A percentile compares a stretch with the other conserved stretches of the same genome.
Evolutionary conservation across 2,113 vertebrate genomes (phyloP).

Genomic region (Tamias sibiricus): DNA sequence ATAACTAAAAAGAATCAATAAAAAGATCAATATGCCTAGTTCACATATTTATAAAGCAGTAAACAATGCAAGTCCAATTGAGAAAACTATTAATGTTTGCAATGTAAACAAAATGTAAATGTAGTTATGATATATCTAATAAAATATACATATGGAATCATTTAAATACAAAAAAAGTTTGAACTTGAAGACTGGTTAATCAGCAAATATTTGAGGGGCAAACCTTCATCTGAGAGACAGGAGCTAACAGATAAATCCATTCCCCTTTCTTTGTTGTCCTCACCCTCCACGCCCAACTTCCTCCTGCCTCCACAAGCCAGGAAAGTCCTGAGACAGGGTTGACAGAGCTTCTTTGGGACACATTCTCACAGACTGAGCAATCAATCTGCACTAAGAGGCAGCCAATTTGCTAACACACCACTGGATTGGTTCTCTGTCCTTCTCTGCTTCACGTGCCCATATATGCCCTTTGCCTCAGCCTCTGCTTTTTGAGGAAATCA

Average conservation of each 20-base stretch:
- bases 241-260: background rate
- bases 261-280: background rate
- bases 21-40: background rate
- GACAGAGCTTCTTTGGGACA: background rate
- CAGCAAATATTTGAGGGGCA: background rate
- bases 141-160: background rate
- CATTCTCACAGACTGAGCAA: background rate
- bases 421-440: background rate
- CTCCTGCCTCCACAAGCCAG: background rate
- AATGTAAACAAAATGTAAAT: background rate
- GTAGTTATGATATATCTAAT: background rate
- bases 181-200: constrained; percentile 32
- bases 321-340: background rate
- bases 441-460: background rate
- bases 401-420: background rate
- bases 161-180: constrained; percentile 17
- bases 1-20: too few relatives aligned
- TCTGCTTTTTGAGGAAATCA: constrained; percentile 50
- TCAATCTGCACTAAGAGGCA: background rate
- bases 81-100: constrained; percentile 22
- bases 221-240: background rate
- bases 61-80: background rate
- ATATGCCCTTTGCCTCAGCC: background rate
- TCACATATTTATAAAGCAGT: background rate
- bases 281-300: background rate